Evolutionary conservation across 2,797 vertebrate species (phyloP).

Genomic region (Scyliorhinus canicula): DNA sequence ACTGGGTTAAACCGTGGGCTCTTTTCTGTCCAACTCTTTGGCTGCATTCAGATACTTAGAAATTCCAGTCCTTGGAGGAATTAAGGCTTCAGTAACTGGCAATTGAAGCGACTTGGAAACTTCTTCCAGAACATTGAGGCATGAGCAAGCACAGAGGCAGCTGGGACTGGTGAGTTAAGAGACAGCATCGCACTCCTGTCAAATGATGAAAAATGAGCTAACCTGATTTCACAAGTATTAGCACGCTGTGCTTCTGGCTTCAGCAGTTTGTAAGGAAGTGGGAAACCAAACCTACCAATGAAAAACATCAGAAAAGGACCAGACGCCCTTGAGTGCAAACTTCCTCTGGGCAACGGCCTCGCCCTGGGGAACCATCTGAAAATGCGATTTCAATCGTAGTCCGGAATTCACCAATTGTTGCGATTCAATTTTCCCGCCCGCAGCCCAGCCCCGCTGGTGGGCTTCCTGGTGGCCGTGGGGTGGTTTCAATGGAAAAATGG

Average conservation of each 20-base stretch:
- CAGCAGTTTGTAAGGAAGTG: neutral
- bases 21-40: neutral
- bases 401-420: no score
- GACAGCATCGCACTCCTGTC: neutral
- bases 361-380: no score
- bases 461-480: no score
- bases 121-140: neutral
- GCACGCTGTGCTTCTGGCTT: neutral
- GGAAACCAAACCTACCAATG: neutral
- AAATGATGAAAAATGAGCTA: slow-evolving; percentile 25
- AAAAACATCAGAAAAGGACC: neutral
- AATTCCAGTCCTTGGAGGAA: neutral
- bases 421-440: no score
- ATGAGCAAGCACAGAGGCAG: neutral
- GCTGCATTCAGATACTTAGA: neutral
- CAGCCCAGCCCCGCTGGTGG: no score
- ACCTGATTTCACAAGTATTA: neutral
- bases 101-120: neutral
- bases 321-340: no score
- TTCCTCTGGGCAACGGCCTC: no score
- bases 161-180: neutral
- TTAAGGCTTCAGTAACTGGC: neutral
- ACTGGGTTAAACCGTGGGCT: neutral
- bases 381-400: no score
- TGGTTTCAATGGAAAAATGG: no score